These are phyloP conservation scores for Xiphorhynchus elegans DNA, from an alignment of 2,113 vertebrate genomes.

Conservation along the genomic window DNA sequence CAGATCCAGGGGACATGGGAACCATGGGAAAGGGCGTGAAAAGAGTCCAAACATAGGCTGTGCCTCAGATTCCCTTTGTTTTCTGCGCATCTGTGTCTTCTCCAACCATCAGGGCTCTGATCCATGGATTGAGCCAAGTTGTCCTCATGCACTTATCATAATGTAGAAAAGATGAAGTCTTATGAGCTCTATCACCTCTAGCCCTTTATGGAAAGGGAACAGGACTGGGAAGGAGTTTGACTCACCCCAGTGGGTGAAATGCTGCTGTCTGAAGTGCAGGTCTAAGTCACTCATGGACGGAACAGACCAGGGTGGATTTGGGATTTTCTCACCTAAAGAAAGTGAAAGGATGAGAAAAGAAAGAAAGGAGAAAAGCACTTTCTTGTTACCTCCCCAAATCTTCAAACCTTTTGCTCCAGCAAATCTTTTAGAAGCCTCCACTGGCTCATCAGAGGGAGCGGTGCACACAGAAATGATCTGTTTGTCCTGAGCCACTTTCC, in stretches of 20 bases:
- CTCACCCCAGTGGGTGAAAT: background rate
- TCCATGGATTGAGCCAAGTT: rapidly evolving
- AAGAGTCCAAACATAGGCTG: background rate
- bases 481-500: background rate
- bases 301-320: background rate
- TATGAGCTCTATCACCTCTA: background rate
- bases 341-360: background rate
- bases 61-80: background rate
- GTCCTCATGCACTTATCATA: background rate
- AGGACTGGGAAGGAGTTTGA: background rate
- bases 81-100: background rate
- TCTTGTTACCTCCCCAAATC: background rate
- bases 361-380: background rate
- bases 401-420: background rate
- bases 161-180: background rate
- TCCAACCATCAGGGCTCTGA: background rate
- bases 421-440: background rate
- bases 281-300: background rate
- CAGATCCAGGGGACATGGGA: background rate
- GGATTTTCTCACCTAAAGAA: background rate
- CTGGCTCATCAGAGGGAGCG: background rate
- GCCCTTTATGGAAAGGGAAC: background rate
- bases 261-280: background rate
- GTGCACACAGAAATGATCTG: background rate
- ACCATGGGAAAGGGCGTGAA: background rate